Conservation (phyloP, 2,888 invertebrate species). For the Chirona hameri region DNA sequence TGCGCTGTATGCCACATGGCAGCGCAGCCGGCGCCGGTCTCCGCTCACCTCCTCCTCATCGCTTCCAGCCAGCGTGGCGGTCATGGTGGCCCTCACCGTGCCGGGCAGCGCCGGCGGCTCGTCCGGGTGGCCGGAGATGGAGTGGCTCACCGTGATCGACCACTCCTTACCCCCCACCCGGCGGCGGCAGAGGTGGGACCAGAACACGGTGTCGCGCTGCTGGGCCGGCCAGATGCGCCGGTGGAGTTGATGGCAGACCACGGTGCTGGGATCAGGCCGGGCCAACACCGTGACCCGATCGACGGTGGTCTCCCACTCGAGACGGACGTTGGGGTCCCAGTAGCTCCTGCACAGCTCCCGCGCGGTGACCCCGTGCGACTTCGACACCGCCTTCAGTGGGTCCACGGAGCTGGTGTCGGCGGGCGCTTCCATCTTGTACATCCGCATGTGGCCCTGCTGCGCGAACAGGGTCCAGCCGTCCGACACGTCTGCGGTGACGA, state of each 20-base stretch:
- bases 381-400: slow-evolving; percentile 95
- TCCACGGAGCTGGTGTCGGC: slow-evolving; percentile 95
- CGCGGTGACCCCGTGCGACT: slow-evolving; percentile 94
- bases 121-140: slow-evolving; percentile 43
- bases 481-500: slow-evolving; percentile 53
- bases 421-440: slow-evolving; percentile 93
- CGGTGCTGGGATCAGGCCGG: slow-evolving; percentile 79
- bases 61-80: background rate
- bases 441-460: slow-evolving; percentile 97
- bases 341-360: slow-evolving; percentile 98
- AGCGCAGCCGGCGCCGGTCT: slow-evolving; percentile 54
- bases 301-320: slow-evolving; percentile 96
- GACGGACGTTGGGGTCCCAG: slow-evolving; percentile 85
- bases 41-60: slow-evolving; percentile 48
- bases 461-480: slow-evolving; percentile 97
- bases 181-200: slow-evolving; percentile 86
- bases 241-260: slow-evolving; percentile 86
- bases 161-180: slow-evolving; percentile 45
- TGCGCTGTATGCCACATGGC: slow-evolving; percentile 48
- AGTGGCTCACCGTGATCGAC: slow-evolving; percentile 54
- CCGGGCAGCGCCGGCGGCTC: background rate
- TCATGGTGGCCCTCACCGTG: background rate
- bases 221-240: slow-evolving; percentile 99
- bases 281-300: slow-evolving; percentile 93
- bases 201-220: slow-evolving; percentile 95